Evolutionary conservation across 2,797 vertebrate genomes (phyloP).

Genomic region (Fundulus diaphanus): DNA sequence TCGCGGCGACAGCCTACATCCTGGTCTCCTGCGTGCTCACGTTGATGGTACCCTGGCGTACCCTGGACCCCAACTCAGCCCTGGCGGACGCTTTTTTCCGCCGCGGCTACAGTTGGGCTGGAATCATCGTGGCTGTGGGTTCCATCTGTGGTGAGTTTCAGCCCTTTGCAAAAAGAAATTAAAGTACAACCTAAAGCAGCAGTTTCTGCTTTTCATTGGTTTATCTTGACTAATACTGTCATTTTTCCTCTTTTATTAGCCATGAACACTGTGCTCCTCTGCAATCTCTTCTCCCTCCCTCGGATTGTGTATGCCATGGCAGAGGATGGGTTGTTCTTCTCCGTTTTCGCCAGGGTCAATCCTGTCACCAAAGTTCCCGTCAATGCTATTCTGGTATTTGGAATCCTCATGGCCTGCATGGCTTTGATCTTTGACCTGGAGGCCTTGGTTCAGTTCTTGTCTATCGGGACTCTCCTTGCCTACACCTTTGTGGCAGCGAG

Average conservation of each 20-base stretch:
- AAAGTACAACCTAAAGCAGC: constrained; percentile 1
- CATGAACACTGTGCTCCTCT: constrained; percentile 96
- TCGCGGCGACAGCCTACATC: constrained; percentile 90
- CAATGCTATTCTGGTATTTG: constrained; percentile 89
- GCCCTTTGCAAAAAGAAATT: constrained; percentile 2
- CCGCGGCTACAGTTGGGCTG: constrained; percentile 94
- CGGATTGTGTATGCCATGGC: constrained; percentile 97
- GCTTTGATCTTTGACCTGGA: constrained; percentile 93
- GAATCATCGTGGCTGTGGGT: constrained; percentile 90
- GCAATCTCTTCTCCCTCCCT: constrained; percentile 95
- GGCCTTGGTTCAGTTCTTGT: constrained; percentile 95
- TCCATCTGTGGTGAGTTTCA: constrained; percentile 93
- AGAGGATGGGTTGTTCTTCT: constrained; percentile 93
- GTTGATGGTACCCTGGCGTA: constrained; percentile 94
- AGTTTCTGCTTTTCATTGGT: neutral
- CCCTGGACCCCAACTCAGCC: constrained; percentile 91
- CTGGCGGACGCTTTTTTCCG: constrained; percentile 93
- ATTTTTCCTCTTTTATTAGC: constrained; percentile 81
- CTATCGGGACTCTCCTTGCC: constrained; percentile 93
- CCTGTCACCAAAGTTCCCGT: constrained; percentile 92
- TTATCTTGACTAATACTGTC: constrained; percentile 38
- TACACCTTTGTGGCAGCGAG: constrained; percentile 96
- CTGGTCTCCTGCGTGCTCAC: constrained; percentile 93
- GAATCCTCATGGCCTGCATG: constrained; percentile 88
- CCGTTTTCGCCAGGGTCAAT: constrained; percentile 88